Conservation (phyloP, 2,797 vertebrate genomes). For the Sebastes taczanowskii region DNA sequence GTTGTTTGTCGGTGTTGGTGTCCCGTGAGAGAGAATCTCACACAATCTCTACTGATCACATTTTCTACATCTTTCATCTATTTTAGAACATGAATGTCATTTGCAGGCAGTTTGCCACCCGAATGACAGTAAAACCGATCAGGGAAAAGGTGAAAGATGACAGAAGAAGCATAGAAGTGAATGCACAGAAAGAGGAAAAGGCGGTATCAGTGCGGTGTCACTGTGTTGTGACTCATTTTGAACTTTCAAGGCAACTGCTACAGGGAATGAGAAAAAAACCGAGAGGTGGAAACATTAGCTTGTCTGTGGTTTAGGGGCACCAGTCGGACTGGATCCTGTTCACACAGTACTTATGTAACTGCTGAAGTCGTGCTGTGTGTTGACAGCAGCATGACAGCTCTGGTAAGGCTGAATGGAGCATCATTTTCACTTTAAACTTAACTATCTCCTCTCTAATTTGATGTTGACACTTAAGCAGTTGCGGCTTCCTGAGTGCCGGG, state of each 20-base stretch:
- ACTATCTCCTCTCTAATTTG: background rate
- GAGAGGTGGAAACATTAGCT: constrained; percentile 22
- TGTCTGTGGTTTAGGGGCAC: constrained; percentile 27
- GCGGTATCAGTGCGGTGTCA: background rate
- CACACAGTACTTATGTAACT: constrained; percentile 34
- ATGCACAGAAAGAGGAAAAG: background rate
- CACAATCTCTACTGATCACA: background rate
- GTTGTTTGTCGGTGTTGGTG: background rate
- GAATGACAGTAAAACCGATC: background rate
- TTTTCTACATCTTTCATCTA: background rate
- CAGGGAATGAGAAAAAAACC: constrained; percentile 6
- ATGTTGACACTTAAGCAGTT: background rate
- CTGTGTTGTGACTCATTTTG: background rate
- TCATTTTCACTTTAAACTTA: background rate
- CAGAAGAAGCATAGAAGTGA: background rate
- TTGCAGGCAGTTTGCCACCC: background rate
- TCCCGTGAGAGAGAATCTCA: background rate
- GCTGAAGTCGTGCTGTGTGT: background rate
- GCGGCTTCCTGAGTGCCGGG: background rate
- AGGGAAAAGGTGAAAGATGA: background rate
- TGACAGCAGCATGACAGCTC: background rate
- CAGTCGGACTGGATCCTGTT: constrained; percentile 58
- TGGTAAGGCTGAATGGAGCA: fast-evolving
- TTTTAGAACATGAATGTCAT: background rate
- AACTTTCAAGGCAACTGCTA: background rate